Conservation (phyloP, 2,888 invertebrate species). For the Lepidocyrtoides sp. region DNA sequence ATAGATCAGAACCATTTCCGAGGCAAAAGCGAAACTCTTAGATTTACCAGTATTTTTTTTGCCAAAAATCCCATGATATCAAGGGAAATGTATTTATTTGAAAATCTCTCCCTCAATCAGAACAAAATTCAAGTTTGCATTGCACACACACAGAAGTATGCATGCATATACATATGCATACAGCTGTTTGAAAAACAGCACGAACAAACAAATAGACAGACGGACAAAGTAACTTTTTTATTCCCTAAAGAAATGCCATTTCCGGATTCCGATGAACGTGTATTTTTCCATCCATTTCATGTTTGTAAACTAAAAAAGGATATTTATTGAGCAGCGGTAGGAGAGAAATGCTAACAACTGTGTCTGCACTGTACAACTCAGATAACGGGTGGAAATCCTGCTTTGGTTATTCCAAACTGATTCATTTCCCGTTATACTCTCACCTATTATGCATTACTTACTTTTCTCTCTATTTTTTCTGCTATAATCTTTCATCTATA, state of each 20-base stretch:
- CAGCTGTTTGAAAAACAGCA: background rate
- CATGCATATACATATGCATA: background rate
- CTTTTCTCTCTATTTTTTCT: background rate
- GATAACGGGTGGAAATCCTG: background rate
- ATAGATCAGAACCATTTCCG: too few relatives aligned
- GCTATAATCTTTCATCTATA: slow-evolving; percentile 12
- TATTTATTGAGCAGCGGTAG: too few relatives aligned
- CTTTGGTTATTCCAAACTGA: slow-evolving; percentile 8
- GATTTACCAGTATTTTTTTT: background rate
- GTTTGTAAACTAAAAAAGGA: slow-evolving; percentile 24
- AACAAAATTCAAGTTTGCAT: too few relatives aligned
- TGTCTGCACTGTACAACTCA: too few relatives aligned
- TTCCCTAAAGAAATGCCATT: slow-evolving; percentile 77
- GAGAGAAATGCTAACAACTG: too few relatives aligned
- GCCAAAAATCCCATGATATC: background rate
- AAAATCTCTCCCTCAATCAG: background rate
- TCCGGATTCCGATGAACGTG: slow-evolving; percentile 73
- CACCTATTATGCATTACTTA: background rate
- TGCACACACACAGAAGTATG: too few relatives aligned
- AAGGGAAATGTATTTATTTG: background rate
- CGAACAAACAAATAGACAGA: too few relatives aligned
- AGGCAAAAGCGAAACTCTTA: too few relatives aligned
- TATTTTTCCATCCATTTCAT: slow-evolving; percentile 41
- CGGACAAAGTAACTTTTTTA: slow-evolving; percentile 50
- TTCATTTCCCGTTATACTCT: too few relatives aligned